These are phyloP conservation scores for Lordiphosa clarofinis DNA, from an alignment of 1,140 invertebrate species.

Conservation along the genomic window DNA sequence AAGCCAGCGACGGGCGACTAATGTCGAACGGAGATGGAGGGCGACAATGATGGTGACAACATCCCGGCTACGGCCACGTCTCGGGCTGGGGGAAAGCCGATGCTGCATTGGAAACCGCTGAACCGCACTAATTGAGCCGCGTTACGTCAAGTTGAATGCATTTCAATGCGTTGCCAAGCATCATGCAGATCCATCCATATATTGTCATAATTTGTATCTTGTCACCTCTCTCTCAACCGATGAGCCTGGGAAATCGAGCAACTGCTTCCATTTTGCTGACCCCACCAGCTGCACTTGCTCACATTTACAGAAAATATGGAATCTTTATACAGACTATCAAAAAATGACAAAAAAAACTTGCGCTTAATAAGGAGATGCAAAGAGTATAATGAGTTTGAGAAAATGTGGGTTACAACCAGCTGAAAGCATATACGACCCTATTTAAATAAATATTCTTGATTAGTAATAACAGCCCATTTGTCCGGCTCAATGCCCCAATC, in stretches of 20 bases:
- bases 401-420: too few relatives aligned
- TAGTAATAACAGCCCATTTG: too few relatives aligned
- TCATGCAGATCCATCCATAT: conserved; percentile 31
- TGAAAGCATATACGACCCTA: too few relatives aligned
- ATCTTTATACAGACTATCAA: too few relatives aligned
- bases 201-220: conserved; percentile 40
- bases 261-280: conserved; percentile 38
- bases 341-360: too few relatives aligned
- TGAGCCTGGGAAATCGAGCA: conserved; percentile 55
- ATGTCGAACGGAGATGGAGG: conserved; percentile 1
- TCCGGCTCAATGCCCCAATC: too few relatives aligned
- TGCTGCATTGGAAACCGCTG: conserved; percentile 67
- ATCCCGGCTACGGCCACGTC: conserved; percentile 17
- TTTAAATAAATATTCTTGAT: too few relatives aligned
- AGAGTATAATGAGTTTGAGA: too few relatives aligned
- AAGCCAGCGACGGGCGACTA: conserved; percentile 44
- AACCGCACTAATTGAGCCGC: conserved; percentile 79
- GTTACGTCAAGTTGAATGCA: conserved; percentile 76
- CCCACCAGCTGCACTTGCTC: conserved; percentile 36
- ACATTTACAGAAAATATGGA: neutral
- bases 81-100: conserved; percentile 18
- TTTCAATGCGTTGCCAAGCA: conserved; percentile 72
- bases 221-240: conserved; percentile 17
- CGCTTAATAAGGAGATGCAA: too few relatives aligned
- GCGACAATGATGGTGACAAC: conserved; percentile 20